Conservation (phyloP, 37 sponge, comb jelly and placozoan species). For the Chondrilla cf. caribensis region DNA sequence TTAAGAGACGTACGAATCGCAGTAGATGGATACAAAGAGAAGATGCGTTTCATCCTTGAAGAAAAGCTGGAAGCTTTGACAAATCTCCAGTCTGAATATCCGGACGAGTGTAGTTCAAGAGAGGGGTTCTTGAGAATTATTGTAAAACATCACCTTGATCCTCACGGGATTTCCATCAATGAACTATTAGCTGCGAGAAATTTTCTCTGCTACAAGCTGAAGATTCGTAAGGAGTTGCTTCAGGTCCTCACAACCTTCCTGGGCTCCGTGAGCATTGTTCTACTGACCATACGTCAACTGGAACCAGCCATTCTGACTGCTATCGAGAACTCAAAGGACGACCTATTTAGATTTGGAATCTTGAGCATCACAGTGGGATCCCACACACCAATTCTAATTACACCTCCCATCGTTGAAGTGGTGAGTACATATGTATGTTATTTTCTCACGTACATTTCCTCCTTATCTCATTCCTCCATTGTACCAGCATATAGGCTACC, state of each 20-base stretch:
- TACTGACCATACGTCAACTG: background rate
- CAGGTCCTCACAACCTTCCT: background rate
- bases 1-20: background rate
- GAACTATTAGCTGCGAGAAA: background rate
- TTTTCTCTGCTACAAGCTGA: background rate
- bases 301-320: background rate
- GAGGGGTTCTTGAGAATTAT: background rate
- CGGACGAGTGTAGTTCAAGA: background rate
- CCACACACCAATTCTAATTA: too few species aligned
- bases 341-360: too few species aligned
- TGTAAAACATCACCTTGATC: background rate
- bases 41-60: background rate
- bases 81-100: background rate
- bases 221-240: background rate
- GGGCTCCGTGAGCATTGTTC: background rate
- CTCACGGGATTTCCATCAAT: background rate
- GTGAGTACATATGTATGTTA: too few species aligned
- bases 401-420: too few species aligned
- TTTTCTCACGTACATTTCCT: too few species aligned
- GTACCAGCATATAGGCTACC: too few species aligned
- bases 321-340: background rate
- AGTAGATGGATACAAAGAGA: background rate
- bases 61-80: background rate
- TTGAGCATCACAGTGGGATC: too few species aligned
- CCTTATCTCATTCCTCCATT: too few species aligned